These are phyloP conservation scores for Serinus canaria DNA, from an alignment of 2,113 vertebrate species.

Conservation along the genomic window DNA sequence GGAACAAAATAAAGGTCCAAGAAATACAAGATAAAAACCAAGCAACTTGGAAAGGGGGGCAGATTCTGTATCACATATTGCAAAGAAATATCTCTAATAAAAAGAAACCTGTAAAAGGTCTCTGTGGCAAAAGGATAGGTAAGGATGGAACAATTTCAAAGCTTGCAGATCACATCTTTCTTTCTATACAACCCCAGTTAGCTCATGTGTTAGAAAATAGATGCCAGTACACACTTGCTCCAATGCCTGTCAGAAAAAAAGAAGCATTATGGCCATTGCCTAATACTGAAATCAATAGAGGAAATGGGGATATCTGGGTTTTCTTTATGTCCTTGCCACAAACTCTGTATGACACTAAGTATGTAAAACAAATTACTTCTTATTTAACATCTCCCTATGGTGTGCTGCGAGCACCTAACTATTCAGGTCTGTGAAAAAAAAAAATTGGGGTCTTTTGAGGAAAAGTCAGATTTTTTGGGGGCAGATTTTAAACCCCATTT, in stretches of 20 bases:
- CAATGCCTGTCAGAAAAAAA: neutral
- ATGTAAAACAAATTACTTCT: neutral
- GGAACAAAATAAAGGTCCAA: neutral
- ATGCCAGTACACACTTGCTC: neutral
- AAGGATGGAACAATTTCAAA: neutral
- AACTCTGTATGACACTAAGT: neutral
- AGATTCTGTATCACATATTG: neutral
- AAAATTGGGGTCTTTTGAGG: neutral
- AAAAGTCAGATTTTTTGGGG: neutral
- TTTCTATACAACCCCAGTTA: neutral
- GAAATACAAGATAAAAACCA: neutral
- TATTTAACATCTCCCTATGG: neutral
- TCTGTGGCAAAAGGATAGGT: neutral
- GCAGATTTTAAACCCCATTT: neutral
- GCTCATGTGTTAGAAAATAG: neutral
- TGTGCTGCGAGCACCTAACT: neutral
- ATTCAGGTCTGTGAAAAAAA: neutral
- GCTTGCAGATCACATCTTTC: neutral
- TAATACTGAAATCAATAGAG: neutral
- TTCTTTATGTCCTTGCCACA: neutral
- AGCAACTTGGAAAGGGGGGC: neutral
- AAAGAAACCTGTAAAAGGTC: neutral
- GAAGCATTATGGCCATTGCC: neutral
- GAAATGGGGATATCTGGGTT: neutral
- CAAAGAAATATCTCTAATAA: neutral